Evolutionary conservation across 1,140 invertebrate genomes (phyloP), one percentile per base, ranked within the genome.

Genomic region (Pseudomyrmex sp.): DNA sequence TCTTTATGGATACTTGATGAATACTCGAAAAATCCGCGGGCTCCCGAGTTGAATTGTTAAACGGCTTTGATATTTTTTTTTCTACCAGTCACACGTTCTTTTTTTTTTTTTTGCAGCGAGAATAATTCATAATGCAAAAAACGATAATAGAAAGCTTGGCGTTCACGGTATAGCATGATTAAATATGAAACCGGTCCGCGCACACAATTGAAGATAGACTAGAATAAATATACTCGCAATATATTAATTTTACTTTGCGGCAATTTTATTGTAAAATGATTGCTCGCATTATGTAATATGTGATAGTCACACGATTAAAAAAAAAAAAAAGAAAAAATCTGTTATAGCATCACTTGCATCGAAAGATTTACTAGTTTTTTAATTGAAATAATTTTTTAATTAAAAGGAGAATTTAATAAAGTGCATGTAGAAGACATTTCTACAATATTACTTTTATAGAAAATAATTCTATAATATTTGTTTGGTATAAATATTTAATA

Each of bases 51-150:
- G 4, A 56, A 77, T 68, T 56, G 26, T 68, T 56, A 10, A 10
- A n/a, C 7, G 44, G 18, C 26, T 63, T 77, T 7, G n/a, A 59
- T 68, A 63, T 77, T 77, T 54, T 77, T 66, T 13, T 2, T 23
- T 15, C 13, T 35, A 15, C 2, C 4, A 26, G 26, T 26, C 26
- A 26, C 26, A 48, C 10, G 13, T 26, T 69, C 10, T 12, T 2
- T 58, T 23, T 7, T 58, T 7, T 58, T 35, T 7, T 58, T 58
- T 58, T 58, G 18, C 3, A 58, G n/a, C 8, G n/a, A 50, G 68
- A 23, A 65, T 35, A 46, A 65, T 76, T 20, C 1, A 9, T 26
- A 20, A 15, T 69, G 2, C 56, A 69, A 77, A 77, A 66, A 56
- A 23, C 2, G 7, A 15, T 65, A 54, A 44, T 20, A 52, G 1